phyloP scores from a whole-genome alignment of 2,888 invertebrate species.

The Schrankia costaestrigalis region DNA sequence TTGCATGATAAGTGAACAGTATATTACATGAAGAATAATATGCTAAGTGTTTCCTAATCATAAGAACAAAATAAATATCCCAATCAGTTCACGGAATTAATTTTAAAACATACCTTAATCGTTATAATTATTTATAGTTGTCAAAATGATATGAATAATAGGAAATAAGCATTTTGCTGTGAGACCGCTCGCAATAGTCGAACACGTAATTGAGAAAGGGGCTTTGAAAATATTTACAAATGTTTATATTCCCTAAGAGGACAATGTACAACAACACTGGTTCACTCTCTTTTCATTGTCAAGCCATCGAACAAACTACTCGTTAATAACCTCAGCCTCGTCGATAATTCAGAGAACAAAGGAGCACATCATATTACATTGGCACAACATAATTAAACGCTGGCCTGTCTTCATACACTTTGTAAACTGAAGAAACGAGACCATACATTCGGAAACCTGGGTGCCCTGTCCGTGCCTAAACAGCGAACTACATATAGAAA shows the following conservation, averaged over 20 bases:
- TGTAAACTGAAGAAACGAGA: too few relatives aligned
- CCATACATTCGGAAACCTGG: too few relatives aligned
- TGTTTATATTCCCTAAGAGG: constrained; percentile 2
- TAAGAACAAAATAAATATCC: constrained; percentile 31
- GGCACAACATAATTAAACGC: too few relatives aligned
- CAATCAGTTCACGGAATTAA: constrained; percentile 30
- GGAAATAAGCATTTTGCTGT: constrained; percentile 17
- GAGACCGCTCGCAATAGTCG: constrained; percentile 16
- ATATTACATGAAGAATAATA: constrained; percentile 9
- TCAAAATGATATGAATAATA: constrained; percentile 24
- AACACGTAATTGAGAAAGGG: constrained; percentile 11
- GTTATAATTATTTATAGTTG: constrained; percentile 15
- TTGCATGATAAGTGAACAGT: constrained; percentile 1
- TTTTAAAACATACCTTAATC: constrained; percentile 21
- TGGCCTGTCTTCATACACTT: too few relatives aligned
- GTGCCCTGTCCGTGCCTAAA: too few relatives aligned
- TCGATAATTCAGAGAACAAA: too few relatives aligned
- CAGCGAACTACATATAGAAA: too few relatives aligned
- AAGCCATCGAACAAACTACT: too few relatives aligned
- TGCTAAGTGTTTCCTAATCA: constrained; percentile 14
- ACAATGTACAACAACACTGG: too few relatives aligned
- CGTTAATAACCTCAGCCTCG: too few relatives aligned
- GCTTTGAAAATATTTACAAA: constrained; percentile 24
- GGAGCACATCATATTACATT: too few relatives aligned
- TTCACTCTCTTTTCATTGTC: too few relatives aligned